Conservation (phyloP, 2,797 vertebrate genomes). For the Malacoraja senta region DNA sequence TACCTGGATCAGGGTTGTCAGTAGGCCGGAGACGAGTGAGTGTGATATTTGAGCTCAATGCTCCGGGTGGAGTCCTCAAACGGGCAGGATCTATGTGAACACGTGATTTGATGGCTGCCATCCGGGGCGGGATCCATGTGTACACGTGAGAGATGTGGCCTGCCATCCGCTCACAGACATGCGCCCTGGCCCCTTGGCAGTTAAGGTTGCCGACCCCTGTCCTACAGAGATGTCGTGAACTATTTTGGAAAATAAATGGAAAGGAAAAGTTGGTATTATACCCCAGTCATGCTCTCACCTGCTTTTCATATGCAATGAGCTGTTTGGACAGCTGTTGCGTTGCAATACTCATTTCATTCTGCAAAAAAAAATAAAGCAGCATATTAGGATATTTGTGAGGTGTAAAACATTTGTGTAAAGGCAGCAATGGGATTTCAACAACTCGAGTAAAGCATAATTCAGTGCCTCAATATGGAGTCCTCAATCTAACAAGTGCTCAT, state of each 20-base stretch:
- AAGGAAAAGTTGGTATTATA: not conserved
- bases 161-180: too few relatives aligned
- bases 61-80: too few relatives aligned
- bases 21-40: too few relatives aligned
- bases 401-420: constrained; percentile 40
- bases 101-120: too few relatives aligned
- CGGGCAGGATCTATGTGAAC: too few relatives aligned
- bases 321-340: constrained; percentile 89
- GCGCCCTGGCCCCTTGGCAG: too few relatives aligned
- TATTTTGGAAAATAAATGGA: not conserved
- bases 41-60: too few relatives aligned
- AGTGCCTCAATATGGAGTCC: not conserved
- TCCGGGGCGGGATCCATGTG: too few relatives aligned
- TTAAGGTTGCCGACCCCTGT: too few relatives aligned
- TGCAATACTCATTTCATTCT: constrained; percentile 98
- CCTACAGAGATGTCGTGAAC: not conserved
- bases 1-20: too few relatives aligned
- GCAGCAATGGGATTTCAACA: not conserved
- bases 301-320: constrained; percentile 87
- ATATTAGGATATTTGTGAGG: constrained; percentile 43
- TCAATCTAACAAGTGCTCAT: not conserved
- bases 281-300: constrained; percentile 61
- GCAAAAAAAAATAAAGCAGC: constrained; percentile 44
- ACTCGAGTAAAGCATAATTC: not conserved
- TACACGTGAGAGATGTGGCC: too few relatives aligned